These are phyloP conservation scores for Sebastes cheni DNA, from an alignment of 2,797 vertebrate species.

Conservation along the genomic window DNA sequence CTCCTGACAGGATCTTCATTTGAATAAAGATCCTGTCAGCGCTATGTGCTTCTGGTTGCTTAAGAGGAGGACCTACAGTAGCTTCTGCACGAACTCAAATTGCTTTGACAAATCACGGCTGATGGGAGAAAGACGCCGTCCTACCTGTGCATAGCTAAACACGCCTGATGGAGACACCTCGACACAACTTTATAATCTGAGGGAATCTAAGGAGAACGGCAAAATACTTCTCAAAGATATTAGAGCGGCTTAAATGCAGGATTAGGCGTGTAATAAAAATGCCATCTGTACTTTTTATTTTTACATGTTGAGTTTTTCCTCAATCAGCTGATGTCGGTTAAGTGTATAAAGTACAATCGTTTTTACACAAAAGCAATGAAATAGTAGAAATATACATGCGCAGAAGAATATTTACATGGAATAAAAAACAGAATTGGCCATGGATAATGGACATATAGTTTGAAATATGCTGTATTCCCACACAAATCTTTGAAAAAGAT, in stretches of 20 bases:
- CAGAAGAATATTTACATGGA: not conserved
- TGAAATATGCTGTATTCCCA: not conserved
- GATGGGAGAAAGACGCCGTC: constrained; percentile 41
- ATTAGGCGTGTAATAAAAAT: constrained; percentile 36
- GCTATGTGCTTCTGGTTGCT: constrained; percentile 47
- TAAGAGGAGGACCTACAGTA: constrained; percentile 55
- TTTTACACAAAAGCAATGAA: not conserved
- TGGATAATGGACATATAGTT: not conserved
- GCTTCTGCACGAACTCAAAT: constrained; percentile 44
- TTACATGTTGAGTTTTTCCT: constrained; percentile 7
- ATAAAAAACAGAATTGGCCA: not conserved
- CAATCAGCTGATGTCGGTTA: not conserved
- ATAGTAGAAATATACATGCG: not conserved
- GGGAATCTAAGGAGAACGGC: constrained; percentile 19
- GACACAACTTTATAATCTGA: constrained; percentile 31
- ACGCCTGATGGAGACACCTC: constrained; percentile 38
- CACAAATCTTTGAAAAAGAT: not conserved
- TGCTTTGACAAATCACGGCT: constrained; percentile 68
- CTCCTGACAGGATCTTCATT: constrained; percentile 74
- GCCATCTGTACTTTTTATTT: constrained; percentile 27
- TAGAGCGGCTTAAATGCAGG: constrained; percentile 16
- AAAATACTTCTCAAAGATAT: constrained; percentile 17
- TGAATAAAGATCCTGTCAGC: constrained; percentile 73
- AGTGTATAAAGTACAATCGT: not conserved
- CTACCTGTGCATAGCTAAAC: constrained; percentile 49